Conservation (phyloP, 2,888 invertebrate species). For the Drosophila nigricruria region DNA sequence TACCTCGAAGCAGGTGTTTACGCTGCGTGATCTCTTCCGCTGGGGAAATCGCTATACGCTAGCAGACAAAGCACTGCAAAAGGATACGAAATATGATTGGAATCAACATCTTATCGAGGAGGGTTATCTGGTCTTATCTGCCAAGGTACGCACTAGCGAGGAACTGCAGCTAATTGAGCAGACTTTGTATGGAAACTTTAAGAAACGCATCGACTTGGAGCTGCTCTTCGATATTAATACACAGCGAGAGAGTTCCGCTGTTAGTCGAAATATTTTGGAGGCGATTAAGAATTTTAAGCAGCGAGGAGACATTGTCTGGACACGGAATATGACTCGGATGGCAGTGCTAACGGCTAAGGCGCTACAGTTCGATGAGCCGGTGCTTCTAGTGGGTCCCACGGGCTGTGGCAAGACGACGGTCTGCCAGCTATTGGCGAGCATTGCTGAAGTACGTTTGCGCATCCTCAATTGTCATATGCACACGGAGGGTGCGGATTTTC, state of each 20-base stretch:
- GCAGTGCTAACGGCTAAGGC: conserved; percentile 93
- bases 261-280: conserved; percentile 90
- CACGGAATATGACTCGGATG: conserved; percentile 93
- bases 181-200: conserved; percentile 92
- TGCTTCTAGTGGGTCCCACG: conserved; percentile 98
- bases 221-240: conserved; percentile 90
- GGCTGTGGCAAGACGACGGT: conserved; percentile 99
- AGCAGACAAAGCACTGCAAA: conserved; percentile 87
- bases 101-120: conserved; percentile 98
- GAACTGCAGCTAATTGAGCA: conserved; percentile 93
- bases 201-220: conserved; percentile 89
- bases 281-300: conserved; percentile 87
- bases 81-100: conserved; percentile 94
- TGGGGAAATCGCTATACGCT: conserved; percentile 98
- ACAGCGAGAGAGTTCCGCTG: conserved; percentile 88
- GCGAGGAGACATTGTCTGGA: conserved; percentile 95
- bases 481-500: conserved; percentile 98
- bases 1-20: conserved; percentile 96
- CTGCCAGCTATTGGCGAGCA: conserved; percentile 93
- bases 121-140: conserved; percentile 97
- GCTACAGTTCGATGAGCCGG: conserved; percentile 95
- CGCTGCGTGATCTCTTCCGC: conserved; percentile 96
- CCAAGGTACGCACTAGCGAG: conserved; percentile 93
- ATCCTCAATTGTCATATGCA: conserved; percentile 99
- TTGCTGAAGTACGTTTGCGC: conserved; percentile 89